Evolutionary conservation across 2,888 invertebrate species (phyloP), one percentile per base, ranked within the genome.

Genomic region (Melinaea menophilus): DNA sequence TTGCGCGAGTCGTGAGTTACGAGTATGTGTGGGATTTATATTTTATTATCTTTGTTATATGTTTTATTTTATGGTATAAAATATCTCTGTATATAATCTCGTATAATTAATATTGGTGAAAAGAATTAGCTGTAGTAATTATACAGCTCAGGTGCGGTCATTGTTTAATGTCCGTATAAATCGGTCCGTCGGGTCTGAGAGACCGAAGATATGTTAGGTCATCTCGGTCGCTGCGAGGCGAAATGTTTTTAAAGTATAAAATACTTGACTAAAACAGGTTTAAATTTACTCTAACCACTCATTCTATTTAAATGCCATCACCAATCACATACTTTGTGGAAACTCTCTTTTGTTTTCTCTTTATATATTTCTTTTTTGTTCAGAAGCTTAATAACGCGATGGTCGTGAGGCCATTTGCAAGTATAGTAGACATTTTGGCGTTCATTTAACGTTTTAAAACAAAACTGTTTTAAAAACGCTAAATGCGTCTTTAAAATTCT

Each of bases 101-200:
- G 76, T 74, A 75, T 79, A 80, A 75, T 81, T 77, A 81, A 80
- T 79, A 79, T 76, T 71, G 75, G 71, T 71, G 76, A 78, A 81
- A 80, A 80, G 74, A 82, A 78, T 79, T 72, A 65, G 66, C 69
- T 66, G 70, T 62, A 70, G 73, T 79, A 78, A 80, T 79, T 79
- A 77, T 65, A 66, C 60, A 64, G 59, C 71, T 66, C 79, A 78
- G 81, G 77, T 81, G 78, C 66, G 69, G 73, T 73, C 69, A 63
- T 59, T 56, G 65, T 66, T 69, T 74, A 80, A 80, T 80, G 79
- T 75, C 74, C 73, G 67, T 73, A 72, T 79, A 79, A 79, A 80
- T 78, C 74, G 75, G 68, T 67, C 56, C 34, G 22, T 72, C 61
- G 74, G 72, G 70, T 66, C 69, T 69, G 51, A 35, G 69, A 69